A percentile compares a stretch with the other conserved stretches of the same genome.
These are phyloP conservation scores for Eristalis intricaria DNA, from an alignment of 2,888 invertebrate genomes.

Conservation along the genomic window DNA sequence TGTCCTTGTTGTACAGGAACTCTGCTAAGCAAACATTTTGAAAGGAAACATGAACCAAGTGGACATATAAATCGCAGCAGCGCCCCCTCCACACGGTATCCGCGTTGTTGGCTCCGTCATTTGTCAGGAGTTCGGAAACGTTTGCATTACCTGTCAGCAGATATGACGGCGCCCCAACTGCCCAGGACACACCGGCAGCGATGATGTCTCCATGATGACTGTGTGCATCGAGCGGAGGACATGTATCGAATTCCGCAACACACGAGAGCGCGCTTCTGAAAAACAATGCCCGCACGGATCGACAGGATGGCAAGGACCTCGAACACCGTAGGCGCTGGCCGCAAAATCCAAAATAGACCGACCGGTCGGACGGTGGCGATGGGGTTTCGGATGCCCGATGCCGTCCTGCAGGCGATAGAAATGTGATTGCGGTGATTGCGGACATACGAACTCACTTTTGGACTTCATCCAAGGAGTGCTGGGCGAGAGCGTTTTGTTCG, in stretches of 20 bases:
- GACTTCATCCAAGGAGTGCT: conserved; percentile 55
- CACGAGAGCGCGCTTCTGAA: conserved; percentile 27
- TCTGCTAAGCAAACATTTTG: conserved; percentile 67
- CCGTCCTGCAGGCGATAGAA: conserved; percentile 54
- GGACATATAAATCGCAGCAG: conserved; percentile 55
- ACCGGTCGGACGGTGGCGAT: neutral
- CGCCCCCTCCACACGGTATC: neutral
- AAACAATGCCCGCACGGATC: conserved; percentile 50
- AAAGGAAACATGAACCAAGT: conserved; percentile 63
- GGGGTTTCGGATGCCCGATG: neutral
- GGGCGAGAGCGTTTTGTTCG: conserved; percentile 59
- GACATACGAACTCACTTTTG: conserved; percentile 60
- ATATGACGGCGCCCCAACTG: conserved; percentile 53
- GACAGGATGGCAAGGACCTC: conserved; percentile 38
- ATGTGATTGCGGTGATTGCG: conserved; percentile 62
- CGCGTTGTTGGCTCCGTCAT: conserved; percentile 11
- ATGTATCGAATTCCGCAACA: conserved; percentile 61
- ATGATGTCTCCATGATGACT: conserved; percentile 71
- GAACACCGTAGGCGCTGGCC: conserved; percentile 36
- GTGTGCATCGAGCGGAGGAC: conserved; percentile 48
- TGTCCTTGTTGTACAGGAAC: conserved; percentile 51
- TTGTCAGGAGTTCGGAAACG: conserved; percentile 32
- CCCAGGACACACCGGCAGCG: conserved; percentile 27
- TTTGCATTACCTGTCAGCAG: conserved; percentile 59
- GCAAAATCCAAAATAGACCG: conserved; percentile 45